Base-by-base conservation (phyloP, 2,888 invertebrate genomes). In the Andrena fulva region DNA sequence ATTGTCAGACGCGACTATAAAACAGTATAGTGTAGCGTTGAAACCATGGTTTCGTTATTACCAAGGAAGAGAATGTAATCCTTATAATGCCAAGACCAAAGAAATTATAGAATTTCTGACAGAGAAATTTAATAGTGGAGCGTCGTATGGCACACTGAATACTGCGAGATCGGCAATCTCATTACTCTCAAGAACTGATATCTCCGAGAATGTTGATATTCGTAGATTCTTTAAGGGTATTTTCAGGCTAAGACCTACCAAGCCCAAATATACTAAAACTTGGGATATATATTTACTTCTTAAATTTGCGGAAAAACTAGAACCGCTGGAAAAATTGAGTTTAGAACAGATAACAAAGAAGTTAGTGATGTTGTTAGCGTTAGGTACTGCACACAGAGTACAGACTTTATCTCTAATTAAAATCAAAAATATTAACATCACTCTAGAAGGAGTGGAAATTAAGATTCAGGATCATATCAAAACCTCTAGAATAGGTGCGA, bases 331-430 rank as follows among this genome's bases (percentile, higher is more conserved):
- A 0, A 29, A 48, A 10, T 27, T 86, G n/a, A n/a, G n/a, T n/a
- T n/a, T 87, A 0, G 54, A 42, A 2, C 27, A 75, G 7, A 29
- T 85, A 7, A 76, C 82, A 1, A 59, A 62, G n/a, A 82, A 84
- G 8, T 16, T 85, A 1, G 80, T 78, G 0, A 35, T 85, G 2
- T n/a, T 85, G 2, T 59, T 87, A 2, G 80, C 84, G 0, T 29
- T 87, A 16, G 75, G 79, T 2, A 87, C 84, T 0, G 87, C 83
- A 8, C 85, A 89, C 16, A 66, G 84, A 24, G 72, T 67, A 24
- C 84, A 86, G 48, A 85, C 84, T 2, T 12, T 86, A 2, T 66
- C 74, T 0, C 48, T 71, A 1, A 87, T 88, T 1, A 77, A 75
- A n/a, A 31, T 85, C 0, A 70, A 59, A 5, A 84, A 84, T 50